Evolutionary conservation across 1,140 invertebrate genomes (phyloP).

Genomic region (Caenorhabditis inopinata): DNA sequence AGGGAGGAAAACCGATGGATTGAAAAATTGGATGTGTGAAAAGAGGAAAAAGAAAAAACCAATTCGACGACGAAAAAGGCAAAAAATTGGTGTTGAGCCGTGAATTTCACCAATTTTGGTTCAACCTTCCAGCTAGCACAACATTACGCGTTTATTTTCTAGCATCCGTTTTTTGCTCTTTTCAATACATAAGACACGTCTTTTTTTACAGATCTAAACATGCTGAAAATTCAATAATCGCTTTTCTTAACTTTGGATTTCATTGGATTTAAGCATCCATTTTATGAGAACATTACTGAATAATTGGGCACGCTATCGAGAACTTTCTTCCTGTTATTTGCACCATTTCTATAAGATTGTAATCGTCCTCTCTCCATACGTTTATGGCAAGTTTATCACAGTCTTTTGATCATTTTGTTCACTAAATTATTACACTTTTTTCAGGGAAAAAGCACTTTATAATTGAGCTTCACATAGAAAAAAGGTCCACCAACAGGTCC

Average conservation of each 20-base stretch:
- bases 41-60: background rate
- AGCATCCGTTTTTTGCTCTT: too few species aligned
- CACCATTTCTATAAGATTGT: background rate
- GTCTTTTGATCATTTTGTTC: background rate
- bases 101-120: background rate
- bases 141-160: too few species aligned
- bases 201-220: too few species aligned
- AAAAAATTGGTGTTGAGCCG: background rate
- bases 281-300: conserved; percentile 16
- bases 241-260: too few species aligned
- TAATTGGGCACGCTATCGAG: background rate
- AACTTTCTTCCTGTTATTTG: background rate
- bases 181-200: too few species aligned
- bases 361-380: background rate
- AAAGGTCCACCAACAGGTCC: background rate
- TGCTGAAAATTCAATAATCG: too few species aligned
- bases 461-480: background rate
- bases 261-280: too few species aligned
- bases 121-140: background rate
- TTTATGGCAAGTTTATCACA: background rate
- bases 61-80: background rate
- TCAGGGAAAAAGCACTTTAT: background rate
- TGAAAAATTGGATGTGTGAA: background rate
- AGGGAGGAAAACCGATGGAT: background rate
- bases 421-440: background rate